Evolutionary conservation across 2,797 vertebrate species (phyloP), one percentile per base, ranked within the genome.

Genomic region (Brotula barbata): DNA sequence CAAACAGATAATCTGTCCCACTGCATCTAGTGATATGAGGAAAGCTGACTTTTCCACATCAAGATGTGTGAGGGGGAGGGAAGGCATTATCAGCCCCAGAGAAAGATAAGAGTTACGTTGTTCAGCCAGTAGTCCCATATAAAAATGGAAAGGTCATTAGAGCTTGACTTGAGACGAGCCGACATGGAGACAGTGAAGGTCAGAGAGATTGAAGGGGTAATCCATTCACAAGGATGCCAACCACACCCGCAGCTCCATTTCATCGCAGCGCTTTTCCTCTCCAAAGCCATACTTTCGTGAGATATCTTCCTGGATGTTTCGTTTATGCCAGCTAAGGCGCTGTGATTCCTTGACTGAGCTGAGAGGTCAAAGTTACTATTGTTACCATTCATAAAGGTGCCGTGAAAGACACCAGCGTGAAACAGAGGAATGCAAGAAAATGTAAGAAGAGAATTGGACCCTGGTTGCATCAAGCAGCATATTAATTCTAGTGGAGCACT

Each of bases 101-200:
- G 76, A 71, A 52, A 87, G 86, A 90, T 88, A 89, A 87, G 83
- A 75, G 71, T 58, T 55, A 51, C 75, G 58, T 78, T 40, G 23
- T 63, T 61, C 59, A 72, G 70, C 64, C 62, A 31, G 44, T 62
- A 78, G 78, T 80, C 71, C 75, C 68, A 76, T 53, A 68, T 70
- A 77, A 69, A 74, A 77, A 68, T n/a, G 67, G 48, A 89, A 90
- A 91, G 88, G 89, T 89, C 84, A 68, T 17, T 42, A 2, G 19
- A 64, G 58, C 81, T 68, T 73, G 77, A 81, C 80, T 77, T 78
- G 68, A 80, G 74, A 74, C 63, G 64, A 50, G 56, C 75, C 45
- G 79, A 77, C 81, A 73, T 54, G 69, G 69, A 82, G 65, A 68
- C 83, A 53, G 41, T 83, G 82, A 90, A 91, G 89, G 91, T 90